Evolutionary conservation across 2,113 vertebrate genomes (phyloP).

Genomic region (Gobiocypris rarus): DNA sequence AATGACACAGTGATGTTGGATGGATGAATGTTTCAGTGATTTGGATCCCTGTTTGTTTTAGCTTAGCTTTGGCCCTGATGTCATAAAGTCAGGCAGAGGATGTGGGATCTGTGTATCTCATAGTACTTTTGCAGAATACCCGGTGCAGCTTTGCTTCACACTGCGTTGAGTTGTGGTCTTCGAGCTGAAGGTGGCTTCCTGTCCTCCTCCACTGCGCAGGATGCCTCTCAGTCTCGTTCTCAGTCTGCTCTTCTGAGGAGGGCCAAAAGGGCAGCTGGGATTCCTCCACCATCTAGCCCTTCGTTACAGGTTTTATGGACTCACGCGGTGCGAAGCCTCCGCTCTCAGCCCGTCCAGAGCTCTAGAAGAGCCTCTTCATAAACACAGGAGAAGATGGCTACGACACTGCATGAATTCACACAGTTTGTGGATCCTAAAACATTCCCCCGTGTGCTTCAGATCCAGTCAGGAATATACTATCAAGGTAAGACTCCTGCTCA

Average conservation of each 20-base stretch:
- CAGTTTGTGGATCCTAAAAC: constrained; percentile 76
- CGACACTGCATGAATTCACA: constrained; percentile 79
- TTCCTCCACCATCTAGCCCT: neutral
- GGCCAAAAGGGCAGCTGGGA: constrained; percentile 13
- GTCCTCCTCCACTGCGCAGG: constrained; percentile 18
- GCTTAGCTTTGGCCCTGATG: neutral
- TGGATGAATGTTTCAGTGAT: neutral
- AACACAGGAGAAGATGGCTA: constrained; percentile 68
- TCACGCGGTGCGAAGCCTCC: neutral
- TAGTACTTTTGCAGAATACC: neutral
- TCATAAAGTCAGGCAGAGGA: constrained; percentile 11
- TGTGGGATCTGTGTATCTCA: constrained; percentile 20
- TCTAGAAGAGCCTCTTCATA: neutral
- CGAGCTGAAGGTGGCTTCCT: constrained; percentile 49
- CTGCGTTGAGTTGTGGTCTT: constrained; percentile 41
- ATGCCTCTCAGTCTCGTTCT: constrained; percentile 30
- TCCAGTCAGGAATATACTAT: constrained; percentile 84
- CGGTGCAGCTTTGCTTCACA: constrained; percentile 2
- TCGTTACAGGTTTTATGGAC: neutral
- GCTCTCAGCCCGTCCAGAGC: neutral
- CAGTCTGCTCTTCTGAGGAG: neutral
- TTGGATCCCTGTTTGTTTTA: constrained; percentile 1
- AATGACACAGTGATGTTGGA: neutral
- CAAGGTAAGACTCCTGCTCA: constrained; percentile 74
- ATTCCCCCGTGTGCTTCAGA: constrained; percentile 84